These are phyloP conservation scores for Drosophila prostipennis DNA, from an alignment of 2,888 invertebrate genomes.

Conservation along the genomic window DNA sequence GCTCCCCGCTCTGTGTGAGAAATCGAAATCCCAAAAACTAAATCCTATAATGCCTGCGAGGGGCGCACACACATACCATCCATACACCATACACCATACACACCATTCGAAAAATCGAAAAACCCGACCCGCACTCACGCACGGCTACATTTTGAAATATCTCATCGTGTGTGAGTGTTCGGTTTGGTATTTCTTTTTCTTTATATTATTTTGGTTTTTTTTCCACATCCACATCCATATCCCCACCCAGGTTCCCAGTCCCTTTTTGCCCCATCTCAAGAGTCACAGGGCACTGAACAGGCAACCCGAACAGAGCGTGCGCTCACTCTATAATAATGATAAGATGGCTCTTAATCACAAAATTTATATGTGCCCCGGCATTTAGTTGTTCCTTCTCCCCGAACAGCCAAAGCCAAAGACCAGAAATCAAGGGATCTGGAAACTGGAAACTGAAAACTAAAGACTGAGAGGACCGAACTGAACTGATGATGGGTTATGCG, in stretches of 20 bases:
- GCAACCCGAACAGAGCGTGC: slow-evolving; percentile 63
- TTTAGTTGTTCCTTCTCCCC: slow-evolving; percentile 60
- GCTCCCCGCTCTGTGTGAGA: slow-evolving; percentile 60
- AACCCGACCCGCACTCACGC: slow-evolving; percentile 49
- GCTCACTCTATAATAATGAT: slow-evolving; percentile 83
- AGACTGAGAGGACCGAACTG: slow-evolving; percentile 8
- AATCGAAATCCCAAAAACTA: slow-evolving; percentile 81
- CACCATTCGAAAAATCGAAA: slow-evolving; percentile 19
- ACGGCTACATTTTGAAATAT: slow-evolving; percentile 61
- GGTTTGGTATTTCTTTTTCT: slow-evolving; percentile 60
- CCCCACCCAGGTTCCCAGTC: slow-evolving; percentile 15
- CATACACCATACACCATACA: slow-evolving; percentile 2
- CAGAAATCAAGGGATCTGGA: slow-evolving; percentile 27
- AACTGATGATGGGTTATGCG: slow-evolving; percentile 83
- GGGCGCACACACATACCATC: slow-evolving; percentile 40
- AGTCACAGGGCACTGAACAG: slow-evolving; percentile 16
- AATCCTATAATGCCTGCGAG: slow-evolving; percentile 78
- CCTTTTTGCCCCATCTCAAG: slow-evolving; percentile 20
- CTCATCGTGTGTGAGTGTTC: slow-evolving; percentile 48
- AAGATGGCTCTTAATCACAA: slow-evolving; percentile 84
- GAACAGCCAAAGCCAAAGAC: slow-evolving; percentile 4
- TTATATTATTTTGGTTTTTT: slow-evolving; percentile 16
- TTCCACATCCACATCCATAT: slow-evolving; percentile 34
- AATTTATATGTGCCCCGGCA: slow-evolving; percentile 82
- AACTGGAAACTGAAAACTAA: slow-evolving; percentile 6